phyloP scores from a whole-genome alignment of 1,140 invertebrate species.

The Druon quercuslanigerum region DNA sequence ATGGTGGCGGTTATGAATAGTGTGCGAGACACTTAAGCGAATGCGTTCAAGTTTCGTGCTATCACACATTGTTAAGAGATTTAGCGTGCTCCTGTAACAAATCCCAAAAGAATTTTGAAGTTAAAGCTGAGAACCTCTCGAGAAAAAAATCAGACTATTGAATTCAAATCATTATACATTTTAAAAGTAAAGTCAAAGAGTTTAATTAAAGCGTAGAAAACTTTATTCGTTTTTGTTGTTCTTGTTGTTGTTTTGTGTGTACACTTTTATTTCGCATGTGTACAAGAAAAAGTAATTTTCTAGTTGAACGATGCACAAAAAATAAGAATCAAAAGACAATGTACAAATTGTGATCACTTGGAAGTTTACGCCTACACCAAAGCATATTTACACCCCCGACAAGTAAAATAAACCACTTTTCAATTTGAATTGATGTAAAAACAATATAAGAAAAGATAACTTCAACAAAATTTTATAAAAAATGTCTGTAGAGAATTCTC shows the following conservation, averaged over 20 bases:
- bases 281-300: background rate
- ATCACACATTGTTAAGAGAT: slow-evolving; percentile 62
- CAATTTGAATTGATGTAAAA: background rate
- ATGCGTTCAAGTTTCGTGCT: slow-evolving; percentile 66
- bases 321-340: slow-evolving; percentile 12
- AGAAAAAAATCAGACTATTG: slow-evolving; percentile 12
- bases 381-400: background rate
- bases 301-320: slow-evolving; percentile 28
- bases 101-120: slow-evolving; percentile 45
- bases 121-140: slow-evolving; percentile 14
- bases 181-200: background rate
- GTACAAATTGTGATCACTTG: slow-evolving; percentile 3
- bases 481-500: background rate
- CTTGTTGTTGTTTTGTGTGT: too few species aligned
- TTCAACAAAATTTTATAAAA: too few species aligned
- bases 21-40: slow-evolving; percentile 62
- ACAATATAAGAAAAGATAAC: too few species aligned
- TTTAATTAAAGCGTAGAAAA: slow-evolving; percentile 18
- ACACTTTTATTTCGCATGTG: slow-evolving; percentile 34
- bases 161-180: slow-evolving; percentile 25
- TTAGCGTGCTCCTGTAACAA: slow-evolving; percentile 73
- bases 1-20: slow-evolving; percentile 57
- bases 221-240: slow-evolving; percentile 14
- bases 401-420: background rate
- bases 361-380: background rate